phyloP scores from a whole-genome alignment of 35 echinoderm and acorn worm genomes.

The Anneissia japonica region DNA sequence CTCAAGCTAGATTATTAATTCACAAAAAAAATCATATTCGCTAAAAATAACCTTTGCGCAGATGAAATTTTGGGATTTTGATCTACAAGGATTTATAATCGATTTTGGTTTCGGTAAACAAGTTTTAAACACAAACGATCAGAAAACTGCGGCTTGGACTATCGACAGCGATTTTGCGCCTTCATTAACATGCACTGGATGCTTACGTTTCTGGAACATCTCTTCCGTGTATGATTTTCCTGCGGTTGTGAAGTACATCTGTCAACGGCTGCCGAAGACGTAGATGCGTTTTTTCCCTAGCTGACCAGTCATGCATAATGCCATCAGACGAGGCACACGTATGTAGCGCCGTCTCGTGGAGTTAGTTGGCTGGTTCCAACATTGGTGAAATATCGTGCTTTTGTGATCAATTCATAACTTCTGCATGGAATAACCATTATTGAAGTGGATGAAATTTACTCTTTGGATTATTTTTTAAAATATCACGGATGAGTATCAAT shows the following conservation, averaged over 20 bases:
- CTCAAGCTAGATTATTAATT: not conserved
- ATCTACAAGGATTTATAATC: not conserved
- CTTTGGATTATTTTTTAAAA: too few species aligned
- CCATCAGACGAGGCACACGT: not conserved
- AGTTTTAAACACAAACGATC: not conserved
- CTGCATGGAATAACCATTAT: too few species aligned
- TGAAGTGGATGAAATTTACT: too few species aligned
- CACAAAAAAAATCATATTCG: not conserved
- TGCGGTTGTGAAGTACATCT: not conserved
- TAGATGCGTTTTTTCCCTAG: not conserved
- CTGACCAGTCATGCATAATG: not conserved
- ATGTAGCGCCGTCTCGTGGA: not conserved
- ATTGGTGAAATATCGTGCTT: too few species aligned
- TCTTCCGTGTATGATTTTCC: not conserved
- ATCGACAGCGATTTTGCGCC: not conserved
- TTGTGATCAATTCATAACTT: too few species aligned
- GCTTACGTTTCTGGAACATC: not conserved
- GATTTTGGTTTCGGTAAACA: not conserved
- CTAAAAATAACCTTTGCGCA: not conserved
- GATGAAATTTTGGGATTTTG: not conserved
- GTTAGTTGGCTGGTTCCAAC: too few species aligned
- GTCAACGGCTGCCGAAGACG: not conserved
- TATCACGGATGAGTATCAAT: too few species aligned
- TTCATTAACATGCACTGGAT: not conserved
- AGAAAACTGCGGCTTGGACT: not conserved